Evolutionary conservation across 2,888 invertebrate genomes (phyloP).

Genomic region (Agriopis marginaria): DNA sequence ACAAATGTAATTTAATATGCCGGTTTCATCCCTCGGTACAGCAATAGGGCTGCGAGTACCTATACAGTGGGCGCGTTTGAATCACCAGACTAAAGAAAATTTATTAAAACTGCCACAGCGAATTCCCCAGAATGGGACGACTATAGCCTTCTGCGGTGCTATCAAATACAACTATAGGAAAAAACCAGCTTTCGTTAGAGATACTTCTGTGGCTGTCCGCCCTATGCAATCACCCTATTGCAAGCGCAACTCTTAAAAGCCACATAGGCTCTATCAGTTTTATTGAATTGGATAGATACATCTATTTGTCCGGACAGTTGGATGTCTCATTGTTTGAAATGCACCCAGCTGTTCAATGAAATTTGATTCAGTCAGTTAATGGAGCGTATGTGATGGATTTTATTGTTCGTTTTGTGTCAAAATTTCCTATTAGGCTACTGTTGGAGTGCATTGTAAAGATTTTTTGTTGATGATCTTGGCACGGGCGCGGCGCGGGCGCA

Average conservation of each 20-base stretch:
- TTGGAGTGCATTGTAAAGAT: slow-evolving; percentile 49
- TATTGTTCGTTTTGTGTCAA: slow-evolving; percentile 59
- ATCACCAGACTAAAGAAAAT: slow-evolving; percentile 34
- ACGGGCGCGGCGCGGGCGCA: slow-evolving; percentile 51
- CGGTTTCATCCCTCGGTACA: slow-evolving; percentile 41
- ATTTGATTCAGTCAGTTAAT: slow-evolving; percentile 78
- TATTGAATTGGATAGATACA: slow-evolving; percentile 56
- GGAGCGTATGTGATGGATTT: slow-evolving; percentile 70
- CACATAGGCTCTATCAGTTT: slow-evolving; percentile 38
- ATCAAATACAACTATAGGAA: too few relatives aligned
- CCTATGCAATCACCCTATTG: slow-evolving; percentile 19
- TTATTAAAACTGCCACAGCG: slow-evolving; percentile 52
- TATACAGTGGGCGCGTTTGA: slow-evolving; percentile 33
- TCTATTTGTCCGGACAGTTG: slow-evolving; percentile 60
- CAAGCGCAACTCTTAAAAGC: slow-evolving; percentile 31
- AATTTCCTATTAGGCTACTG: slow-evolving; percentile 55
- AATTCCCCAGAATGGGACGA: slow-evolving; percentile 49
- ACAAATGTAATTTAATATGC: slow-evolving; percentile 53
- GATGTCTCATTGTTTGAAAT: slow-evolving; percentile 64
- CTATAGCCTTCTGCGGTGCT: neutral
- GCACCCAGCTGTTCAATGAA: slow-evolving; percentile 78
- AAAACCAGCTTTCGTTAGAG: too few relatives aligned
- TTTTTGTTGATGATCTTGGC: slow-evolving; percentile 53
- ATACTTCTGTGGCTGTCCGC: slow-evolving; percentile 10
- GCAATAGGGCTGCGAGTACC: slow-evolving; percentile 33